Evolutionary conservation across 2,797 vertebrate genomes (phyloP), one percentile per base, ranked within the genome.

Genomic region (Arrhamphus sclerolepis): DNA sequence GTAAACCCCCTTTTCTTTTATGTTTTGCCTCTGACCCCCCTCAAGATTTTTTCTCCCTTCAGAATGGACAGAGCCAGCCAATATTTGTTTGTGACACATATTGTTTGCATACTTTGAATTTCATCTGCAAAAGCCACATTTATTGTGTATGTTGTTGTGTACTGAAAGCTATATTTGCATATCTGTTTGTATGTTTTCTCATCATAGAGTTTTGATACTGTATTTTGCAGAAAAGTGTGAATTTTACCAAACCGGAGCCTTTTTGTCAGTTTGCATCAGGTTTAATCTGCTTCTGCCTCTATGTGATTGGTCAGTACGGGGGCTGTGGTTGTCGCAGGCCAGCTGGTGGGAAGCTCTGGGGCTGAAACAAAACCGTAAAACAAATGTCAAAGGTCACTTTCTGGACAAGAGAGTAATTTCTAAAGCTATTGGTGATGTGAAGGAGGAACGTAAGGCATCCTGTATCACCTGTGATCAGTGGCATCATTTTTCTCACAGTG

Each of bases 131-230:
- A 86, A 72, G 44, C 72, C 77, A 80, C 67, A 72, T 67, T 84
- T 73, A 70, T 72, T 55, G 61, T 87, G 60, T 85, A 76, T 79
- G 69, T 81, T 60, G 64, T 68, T 83, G 77, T 87, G 59, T 80
- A 79, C 74, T 82, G 78, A 84, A 88, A 87, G 72, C 73, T 88
- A 81, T 87, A 81, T 88, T 85, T 86, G 72, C 82, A 64, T 79
- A 83, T 83, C 73, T 42, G 29, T 89, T 81, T 79, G 62, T 87
- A 83, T 75, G 70, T 81, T 79, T 80, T 79, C 64, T 87, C 75
- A 85, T 85, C 75, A 82, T 75, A 76, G 75, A 82, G 55, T 84
- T 87, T 89, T 82, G 70, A 88, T 88, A 86, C 85, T 85, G 72
- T 87, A 78, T 83, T 69, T 81, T 17, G 26, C 62, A 24, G 19